Conservation (phyloP, 1,140 invertebrate species). For the Heliconius congener region DNA sequence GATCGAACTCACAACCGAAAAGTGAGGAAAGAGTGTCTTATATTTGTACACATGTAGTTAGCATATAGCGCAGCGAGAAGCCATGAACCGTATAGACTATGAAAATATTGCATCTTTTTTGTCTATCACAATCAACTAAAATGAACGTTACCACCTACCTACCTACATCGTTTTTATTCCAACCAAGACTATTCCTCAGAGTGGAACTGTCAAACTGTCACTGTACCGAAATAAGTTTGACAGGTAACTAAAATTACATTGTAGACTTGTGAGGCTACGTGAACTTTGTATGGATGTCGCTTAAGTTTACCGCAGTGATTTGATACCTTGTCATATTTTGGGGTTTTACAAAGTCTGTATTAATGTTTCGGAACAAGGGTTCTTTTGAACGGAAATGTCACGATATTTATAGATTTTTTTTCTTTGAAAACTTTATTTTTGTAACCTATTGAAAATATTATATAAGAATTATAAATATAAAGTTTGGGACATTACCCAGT, state of each 20-base stretch:
- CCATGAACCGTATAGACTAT: too few species aligned
- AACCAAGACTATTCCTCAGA: not conserved
- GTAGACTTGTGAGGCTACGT: not conserved
- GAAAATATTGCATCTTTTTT: too few species aligned
- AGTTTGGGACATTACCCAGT: too few species aligned
- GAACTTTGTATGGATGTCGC: conserved; percentile 9
- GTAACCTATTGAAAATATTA: too few species aligned
- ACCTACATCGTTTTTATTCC: not conserved
- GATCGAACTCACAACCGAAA: too few species aligned
- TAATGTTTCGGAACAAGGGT: not conserved
- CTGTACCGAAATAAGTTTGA: not conserved
- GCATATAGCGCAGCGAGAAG: too few species aligned
- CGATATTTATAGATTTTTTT: not conserved
- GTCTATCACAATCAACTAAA: too few species aligned
- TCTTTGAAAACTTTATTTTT: too few species aligned
- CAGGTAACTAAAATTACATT: conserved; percentile 12
- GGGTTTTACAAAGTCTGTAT: not conserved
- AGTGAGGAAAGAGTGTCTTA: too few species aligned
- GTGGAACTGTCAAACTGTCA: conserved; percentile 12
- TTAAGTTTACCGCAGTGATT: not conserved
- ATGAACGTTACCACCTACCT: not conserved
- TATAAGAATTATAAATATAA: too few species aligned
- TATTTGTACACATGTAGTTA: too few species aligned
- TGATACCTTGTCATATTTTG: conserved; percentile 10
- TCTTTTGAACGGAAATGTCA: not conserved